phyloP scores from a whole-genome alignment of 2,888 invertebrate species.

The Esperia sulphurella region DNA sequence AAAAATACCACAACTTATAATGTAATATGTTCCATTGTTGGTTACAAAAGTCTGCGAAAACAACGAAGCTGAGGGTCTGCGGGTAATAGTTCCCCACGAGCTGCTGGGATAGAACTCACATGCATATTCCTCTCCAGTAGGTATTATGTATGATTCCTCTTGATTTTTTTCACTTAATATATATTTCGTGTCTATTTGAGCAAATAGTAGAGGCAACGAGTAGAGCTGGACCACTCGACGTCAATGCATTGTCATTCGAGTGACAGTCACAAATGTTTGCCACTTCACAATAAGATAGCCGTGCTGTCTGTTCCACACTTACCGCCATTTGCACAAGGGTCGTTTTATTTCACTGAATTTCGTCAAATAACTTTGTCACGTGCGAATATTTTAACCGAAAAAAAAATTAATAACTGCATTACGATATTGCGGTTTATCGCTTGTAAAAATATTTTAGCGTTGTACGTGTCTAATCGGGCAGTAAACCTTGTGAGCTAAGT shows the following conservation, averaged over 20 bases:
- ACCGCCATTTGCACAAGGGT: slow-evolving; percentile 1
- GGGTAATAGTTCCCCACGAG: too few species aligned
- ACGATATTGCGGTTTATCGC: slow-evolving; percentile 30
- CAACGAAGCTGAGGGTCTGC: too few species aligned
- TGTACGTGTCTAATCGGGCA: slow-evolving; percentile 59
- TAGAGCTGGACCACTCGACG: slow-evolving; percentile 43
- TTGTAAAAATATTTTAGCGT: slow-evolving; percentile 38
- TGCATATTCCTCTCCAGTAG: too few species aligned
- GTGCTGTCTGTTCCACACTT: slow-evolving; percentile 4
- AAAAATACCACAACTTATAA: too few species aligned
- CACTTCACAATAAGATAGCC: slow-evolving; percentile 41
- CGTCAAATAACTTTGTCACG: neutral
- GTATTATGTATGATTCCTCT: too few species aligned
- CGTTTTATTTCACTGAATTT: neutral
- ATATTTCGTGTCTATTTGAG: slow-evolving; percentile 5
- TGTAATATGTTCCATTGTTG: too few species aligned
- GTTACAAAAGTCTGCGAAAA: too few species aligned
- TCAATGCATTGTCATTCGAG: slow-evolving; percentile 56
- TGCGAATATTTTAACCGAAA: slow-evolving; percentile 3
- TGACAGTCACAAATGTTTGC: slow-evolving; percentile 65
- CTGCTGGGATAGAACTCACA: too few species aligned
- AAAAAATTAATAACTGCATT: slow-evolving; percentile 19
- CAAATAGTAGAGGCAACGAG: slow-evolving; percentile 37
- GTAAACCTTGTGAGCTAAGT: slow-evolving; percentile 51
- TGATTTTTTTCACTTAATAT: too few species aligned